These are phyloP conservation scores for Drosophila kohkoa DNA, from an alignment of 1,140 invertebrate species.

Conservation along the genomic window DNA sequence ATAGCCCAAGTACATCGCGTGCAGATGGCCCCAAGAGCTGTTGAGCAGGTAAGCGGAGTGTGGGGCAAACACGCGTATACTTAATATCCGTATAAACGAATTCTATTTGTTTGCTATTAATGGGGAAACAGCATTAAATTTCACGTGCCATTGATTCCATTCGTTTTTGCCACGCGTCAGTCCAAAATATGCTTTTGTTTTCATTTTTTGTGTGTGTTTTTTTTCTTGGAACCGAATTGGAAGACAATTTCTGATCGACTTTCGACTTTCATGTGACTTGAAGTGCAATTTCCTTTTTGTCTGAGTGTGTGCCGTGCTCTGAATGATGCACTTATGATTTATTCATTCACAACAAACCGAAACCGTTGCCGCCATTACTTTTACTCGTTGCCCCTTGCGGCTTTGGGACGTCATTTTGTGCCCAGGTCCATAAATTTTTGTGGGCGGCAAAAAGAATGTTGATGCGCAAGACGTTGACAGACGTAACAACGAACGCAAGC, in stretches of 20 bases:
- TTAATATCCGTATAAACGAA: slow-evolving; percentile 10
- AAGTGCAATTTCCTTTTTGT: slow-evolving; percentile 38
- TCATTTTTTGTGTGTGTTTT: neutral
- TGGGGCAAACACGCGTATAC: slow-evolving; percentile 7
- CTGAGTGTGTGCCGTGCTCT: neutral
- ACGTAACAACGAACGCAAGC: neutral
- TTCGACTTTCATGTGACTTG: neutral
- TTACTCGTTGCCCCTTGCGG: neutral
- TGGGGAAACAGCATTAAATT: slow-evolving; percentile 3
- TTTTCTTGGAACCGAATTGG: neutral
- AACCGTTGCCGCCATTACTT: slow-evolving; percentile 11
- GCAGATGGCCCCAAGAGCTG: slow-evolving; percentile 32
- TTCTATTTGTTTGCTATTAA: slow-evolving; percentile 17
- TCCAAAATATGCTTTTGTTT: slow-evolving; percentile 5
- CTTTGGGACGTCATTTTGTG: neutral
- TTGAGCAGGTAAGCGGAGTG: slow-evolving; percentile 21
- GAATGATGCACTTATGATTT: slow-evolving; percentile 51
- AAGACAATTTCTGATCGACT: neutral
- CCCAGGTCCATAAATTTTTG: slow-evolving; percentile 7
- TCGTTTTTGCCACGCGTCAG: neutral
- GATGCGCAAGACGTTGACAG: neutral
- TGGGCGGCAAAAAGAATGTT: neutral
- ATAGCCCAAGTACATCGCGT: slow-evolving; percentile 6
- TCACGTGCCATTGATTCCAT: slow-evolving; percentile 4
- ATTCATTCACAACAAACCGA: slow-evolving; percentile 27